Conservation (phyloP, 2,888 invertebrate species). For the Brenthis daphne region DNA sequence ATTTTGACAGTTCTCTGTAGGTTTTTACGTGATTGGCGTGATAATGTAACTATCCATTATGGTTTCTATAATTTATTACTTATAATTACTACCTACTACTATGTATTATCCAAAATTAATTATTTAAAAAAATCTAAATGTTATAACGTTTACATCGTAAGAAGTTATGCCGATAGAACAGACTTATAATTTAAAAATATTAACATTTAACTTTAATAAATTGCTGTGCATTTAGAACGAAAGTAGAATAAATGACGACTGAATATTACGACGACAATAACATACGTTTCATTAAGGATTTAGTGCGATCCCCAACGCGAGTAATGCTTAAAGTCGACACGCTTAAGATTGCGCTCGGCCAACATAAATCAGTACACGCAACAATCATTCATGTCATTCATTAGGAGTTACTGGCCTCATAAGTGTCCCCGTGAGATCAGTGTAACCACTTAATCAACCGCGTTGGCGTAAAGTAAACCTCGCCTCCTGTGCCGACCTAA, state of each 20-base stretch:
- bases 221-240: no score
- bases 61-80: no score
- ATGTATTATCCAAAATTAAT: no score
- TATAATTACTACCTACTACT: no score
- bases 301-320: neutral
- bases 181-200: no score
- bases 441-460: conserved; percentile 49
- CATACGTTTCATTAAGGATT: neutral
- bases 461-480: conserved; percentile 47
- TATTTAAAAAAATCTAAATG: no score
- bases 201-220: no score
- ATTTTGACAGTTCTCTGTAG: conserved; percentile 13
- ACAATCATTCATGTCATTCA: conserved; percentile 46
- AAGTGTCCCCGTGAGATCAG: conserved; percentile 48
- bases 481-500: conserved; percentile 60
- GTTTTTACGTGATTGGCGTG: neutral
- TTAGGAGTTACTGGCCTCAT: conserved; percentile 44
- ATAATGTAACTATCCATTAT: neutral
- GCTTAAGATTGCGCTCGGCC: conserved; percentile 8
- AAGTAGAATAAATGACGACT: no score
- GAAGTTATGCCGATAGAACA: no score
- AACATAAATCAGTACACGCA: conserved; percentile 43
- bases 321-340: conserved; percentile 1
- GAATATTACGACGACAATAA: no score
- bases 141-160: no score